Evolutionary conservation across 2,888 invertebrate species (phyloP).

Genomic region (Spodoptera littoralis): DNA sequence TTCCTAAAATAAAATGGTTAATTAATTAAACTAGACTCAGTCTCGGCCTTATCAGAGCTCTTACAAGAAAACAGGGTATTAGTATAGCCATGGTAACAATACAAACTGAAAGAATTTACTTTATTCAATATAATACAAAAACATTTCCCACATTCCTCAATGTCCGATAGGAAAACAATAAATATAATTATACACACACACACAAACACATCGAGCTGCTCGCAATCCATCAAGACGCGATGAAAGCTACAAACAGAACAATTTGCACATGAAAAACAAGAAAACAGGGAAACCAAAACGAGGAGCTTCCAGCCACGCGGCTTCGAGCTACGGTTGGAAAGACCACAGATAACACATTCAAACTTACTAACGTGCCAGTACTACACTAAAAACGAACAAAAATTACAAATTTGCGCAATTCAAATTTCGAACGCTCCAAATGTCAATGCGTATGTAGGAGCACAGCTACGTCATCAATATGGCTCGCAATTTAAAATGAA

Average conservation of each 20-base stretch:
- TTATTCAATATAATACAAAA: too few relatives aligned
- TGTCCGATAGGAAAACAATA: slow-evolving; percentile 12
- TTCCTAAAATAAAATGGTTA: too few relatives aligned
- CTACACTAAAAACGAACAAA: slow-evolving; percentile 17
- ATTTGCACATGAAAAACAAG: slow-evolving; percentile 28
- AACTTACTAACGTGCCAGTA: slow-evolving; percentile 10
- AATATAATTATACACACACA: slow-evolving; percentile 7
- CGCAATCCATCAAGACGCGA: slow-evolving; percentile 39
- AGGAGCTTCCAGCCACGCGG: too few relatives aligned
- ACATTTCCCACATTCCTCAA: background rate
- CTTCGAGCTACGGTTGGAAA: slow-evolving; percentile 3
- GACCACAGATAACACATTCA: slow-evolving; percentile 31
- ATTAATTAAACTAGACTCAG: too few relatives aligned
- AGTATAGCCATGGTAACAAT: too few relatives aligned
- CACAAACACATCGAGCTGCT: slow-evolving; percentile 14
- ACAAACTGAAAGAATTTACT: too few relatives aligned
- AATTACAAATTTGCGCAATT: slow-evolving; percentile 25
- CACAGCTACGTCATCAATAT: background rate
- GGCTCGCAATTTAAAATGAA: slow-evolving; percentile 12
- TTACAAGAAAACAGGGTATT: too few relatives aligned
- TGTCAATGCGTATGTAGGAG: slow-evolving; percentile 10
- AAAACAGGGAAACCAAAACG: slow-evolving; percentile 25
- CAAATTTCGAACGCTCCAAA: slow-evolving; percentile 20
- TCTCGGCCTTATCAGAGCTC: too few relatives aligned
- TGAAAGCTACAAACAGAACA: slow-evolving; percentile 42